Base-by-base conservation (phyloP, 2,797 vertebrate species). In the Micrastur ruficollis region DNA sequence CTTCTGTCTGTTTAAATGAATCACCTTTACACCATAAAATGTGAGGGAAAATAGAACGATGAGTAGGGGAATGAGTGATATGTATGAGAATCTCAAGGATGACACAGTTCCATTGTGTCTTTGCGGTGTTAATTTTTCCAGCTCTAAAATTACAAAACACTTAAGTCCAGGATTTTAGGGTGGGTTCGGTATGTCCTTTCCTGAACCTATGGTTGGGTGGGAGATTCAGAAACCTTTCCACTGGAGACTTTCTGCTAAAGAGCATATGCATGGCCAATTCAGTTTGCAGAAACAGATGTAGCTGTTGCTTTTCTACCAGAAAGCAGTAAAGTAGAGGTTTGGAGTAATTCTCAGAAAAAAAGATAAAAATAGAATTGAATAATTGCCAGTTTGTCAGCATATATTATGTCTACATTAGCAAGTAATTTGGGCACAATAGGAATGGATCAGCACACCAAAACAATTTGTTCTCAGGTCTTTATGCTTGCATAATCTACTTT, bases 81-180 rank as follows among this genome's bases (percentile, higher is more conserved):
- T 31, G 49, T 20, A 67, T 55, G 80, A 55, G 86, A 94, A 90
- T 72, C 49, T 81, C 1, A 3, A 44, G 72, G 82, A 80, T 80
- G 62, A 91, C 82, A 81, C 36, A 79, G 27, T 63, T 86, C 74
- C 84, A 63, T 55, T 93, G 75, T 89, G 59, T 49, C 72, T 81
- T 78, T 75, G 40, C 3, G 3, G 65, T 86, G 80, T 95, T 97
- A 96, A 90, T 97, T 92, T 97, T 97, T 96, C 97, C 95, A 96
- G 71, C 70, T 78, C 71, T 29, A 86, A 80, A 71, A 83, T 93
- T 84, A 55, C 29, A 84, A 82, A 94, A 87, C 10, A 84, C 46
- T 90, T 66, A 66, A 86, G 32, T 84, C 58, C 80, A 85, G 85
- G 82, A 62, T 89, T 93, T 93, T 58, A 91, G 72, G 71, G 89